These are phyloP conservation scores for Spinus pinus DNA, from an alignment of 2,797 vertebrate species.

Conservation along the genomic window DNA sequence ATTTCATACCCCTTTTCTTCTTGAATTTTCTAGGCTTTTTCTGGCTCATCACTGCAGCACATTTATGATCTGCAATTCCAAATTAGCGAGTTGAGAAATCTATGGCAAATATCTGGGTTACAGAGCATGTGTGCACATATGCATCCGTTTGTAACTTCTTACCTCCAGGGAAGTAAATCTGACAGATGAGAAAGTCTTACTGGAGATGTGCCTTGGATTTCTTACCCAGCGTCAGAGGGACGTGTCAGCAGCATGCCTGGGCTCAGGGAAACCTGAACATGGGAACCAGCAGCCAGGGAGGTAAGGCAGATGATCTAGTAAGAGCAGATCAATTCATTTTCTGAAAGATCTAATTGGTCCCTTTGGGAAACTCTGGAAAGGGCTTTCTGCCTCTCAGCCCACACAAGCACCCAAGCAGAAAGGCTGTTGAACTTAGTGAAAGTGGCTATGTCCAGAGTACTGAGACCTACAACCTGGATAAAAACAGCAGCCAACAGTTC, in stretches of 20 bases:
- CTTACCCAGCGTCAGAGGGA: not conserved
- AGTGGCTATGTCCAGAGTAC: rapidly evolving
- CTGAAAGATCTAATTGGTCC: not conserved
- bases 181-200: not conserved
- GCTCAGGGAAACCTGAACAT: not conserved
- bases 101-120: not conserved
- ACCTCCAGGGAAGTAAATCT: not conserved
- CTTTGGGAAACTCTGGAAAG: not conserved
- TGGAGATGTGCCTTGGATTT: not conserved
- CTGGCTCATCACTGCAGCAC: not conserved
- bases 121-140: not conserved
- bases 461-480: not conserved
- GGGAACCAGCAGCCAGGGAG: not conserved
- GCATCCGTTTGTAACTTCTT: not conserved
- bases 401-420: not conserved
- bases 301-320: not conserved
- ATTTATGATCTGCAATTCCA: not conserved
- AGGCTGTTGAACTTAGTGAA: not conserved
- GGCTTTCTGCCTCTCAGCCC: not conserved
- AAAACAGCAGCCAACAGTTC: not conserved
- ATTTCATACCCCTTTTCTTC: not conserved
- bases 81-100: not conserved
- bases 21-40: not conserved
- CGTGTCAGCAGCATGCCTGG: not conserved
- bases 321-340: not conserved